Evolutionary conservation across 2,797 vertebrate species (phyloP).

Genomic region (Myotis pilosus): DNA sequence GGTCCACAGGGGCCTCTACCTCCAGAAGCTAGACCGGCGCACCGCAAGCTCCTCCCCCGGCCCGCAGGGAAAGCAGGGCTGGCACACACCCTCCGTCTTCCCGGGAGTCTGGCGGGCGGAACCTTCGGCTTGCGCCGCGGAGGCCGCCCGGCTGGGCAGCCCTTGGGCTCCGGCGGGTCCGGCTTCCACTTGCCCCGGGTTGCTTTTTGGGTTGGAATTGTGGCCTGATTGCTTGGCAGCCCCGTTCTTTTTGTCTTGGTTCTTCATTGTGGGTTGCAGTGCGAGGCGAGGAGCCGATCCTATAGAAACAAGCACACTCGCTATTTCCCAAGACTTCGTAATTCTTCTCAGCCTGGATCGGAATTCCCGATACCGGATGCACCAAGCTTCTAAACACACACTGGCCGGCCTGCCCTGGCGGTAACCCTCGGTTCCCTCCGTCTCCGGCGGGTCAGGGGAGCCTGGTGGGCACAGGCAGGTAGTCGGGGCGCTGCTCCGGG

Average conservation of each 20-base stretch:
- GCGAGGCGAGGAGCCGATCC: conserved; percentile 23
- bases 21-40: background rate
- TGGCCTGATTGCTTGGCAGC: conserved; percentile 60
- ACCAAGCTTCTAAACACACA: conserved; percentile 24
- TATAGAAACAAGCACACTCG: conserved; percentile 53
- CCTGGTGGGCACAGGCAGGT: background rate
- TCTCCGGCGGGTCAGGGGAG: background rate
- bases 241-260: conserved; percentile 83
- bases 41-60: conserved; percentile 22
- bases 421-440: background rate
- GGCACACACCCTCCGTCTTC: conserved; percentile 24
- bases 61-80: background rate
- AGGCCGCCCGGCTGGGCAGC: background rate
- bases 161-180: conserved; percentile 31
- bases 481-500: background rate
- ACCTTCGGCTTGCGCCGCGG: conserved; percentile 32
- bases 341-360: background rate
- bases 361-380: background rate
- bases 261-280: conserved; percentile 82
- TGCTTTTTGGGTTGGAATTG: conserved; percentile 58
- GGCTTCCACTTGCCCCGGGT: conserved; percentile 54
- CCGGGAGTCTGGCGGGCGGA: background rate
- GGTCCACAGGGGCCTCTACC: conserved; percentile 2
- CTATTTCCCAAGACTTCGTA: conserved; percentile 34
- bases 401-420: background rate